Evolutionary conservation across 2,888 invertebrate genomes (phyloP).

Genomic region (Autographa pulchrina): DNA sequence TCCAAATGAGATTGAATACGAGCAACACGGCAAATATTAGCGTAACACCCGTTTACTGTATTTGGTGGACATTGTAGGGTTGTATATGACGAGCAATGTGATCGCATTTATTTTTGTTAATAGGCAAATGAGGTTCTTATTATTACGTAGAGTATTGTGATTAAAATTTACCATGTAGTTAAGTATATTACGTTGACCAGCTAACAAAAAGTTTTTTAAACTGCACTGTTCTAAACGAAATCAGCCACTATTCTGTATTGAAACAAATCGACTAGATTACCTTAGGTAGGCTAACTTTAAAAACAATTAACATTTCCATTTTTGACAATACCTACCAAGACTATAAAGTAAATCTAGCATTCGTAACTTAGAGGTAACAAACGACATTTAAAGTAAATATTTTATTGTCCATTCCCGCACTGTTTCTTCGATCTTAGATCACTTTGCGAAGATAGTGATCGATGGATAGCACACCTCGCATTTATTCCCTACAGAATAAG

Average conservation of each 20-base stretch:
- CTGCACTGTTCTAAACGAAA: too few relatives aligned
- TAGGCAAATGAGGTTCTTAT: slow-evolving; percentile 20
- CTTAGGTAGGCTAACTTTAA: too few relatives aligned
- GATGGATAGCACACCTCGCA: slow-evolving; percentile 38
- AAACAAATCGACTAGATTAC: too few relatives aligned
- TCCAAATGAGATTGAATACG: slow-evolving; percentile 68
- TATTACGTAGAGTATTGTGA: too few relatives aligned
- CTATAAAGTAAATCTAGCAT: too few relatives aligned
- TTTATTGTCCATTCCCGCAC: not conserved
- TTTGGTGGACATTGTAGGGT: slow-evolving; percentile 44
- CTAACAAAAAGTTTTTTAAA: too few relatives aligned
- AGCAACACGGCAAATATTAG: slow-evolving; percentile 67
- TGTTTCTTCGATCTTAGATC: slow-evolving; percentile 19
- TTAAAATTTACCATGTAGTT: too few relatives aligned
- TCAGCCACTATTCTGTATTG: too few relatives aligned
- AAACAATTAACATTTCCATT: too few relatives aligned
- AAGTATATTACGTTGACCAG: too few relatives aligned
- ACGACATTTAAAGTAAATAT: not conserved
- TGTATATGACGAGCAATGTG: slow-evolving; percentile 36
- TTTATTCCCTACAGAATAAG: slow-evolving; percentile 26
- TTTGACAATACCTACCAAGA: too few relatives aligned
- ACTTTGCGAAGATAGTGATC: slow-evolving; percentile 47
- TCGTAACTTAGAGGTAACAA: too few relatives aligned
- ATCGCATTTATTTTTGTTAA: slow-evolving; percentile 33
- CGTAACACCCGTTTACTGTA: slow-evolving; percentile 54